These are phyloP conservation scores for Xylocampa areola DNA, from an alignment of 2,888 invertebrate genomes.

Conservation along the genomic window DNA sequence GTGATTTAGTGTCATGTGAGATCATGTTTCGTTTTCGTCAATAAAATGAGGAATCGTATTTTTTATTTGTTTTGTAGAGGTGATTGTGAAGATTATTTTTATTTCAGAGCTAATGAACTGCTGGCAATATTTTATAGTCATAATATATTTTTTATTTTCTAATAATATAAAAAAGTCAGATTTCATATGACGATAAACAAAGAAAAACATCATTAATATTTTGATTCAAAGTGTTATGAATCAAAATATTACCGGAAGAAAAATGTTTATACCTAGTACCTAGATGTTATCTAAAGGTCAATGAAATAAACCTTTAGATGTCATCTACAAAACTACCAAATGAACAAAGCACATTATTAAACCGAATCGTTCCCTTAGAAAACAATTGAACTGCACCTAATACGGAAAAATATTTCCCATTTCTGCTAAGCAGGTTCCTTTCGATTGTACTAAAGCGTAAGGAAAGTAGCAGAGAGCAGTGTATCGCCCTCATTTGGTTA, in stretches of 20 bases:
- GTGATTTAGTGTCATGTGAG: constrained; percentile 55
- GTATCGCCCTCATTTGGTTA: constrained; percentile 86
- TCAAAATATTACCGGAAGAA: too few relatives aligned
- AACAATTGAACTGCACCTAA: constrained; percentile 28
- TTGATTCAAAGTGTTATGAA: too few relatives aligned
- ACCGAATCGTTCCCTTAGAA: neutral
- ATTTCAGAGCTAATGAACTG: constrained; percentile 34
- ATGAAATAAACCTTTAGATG: neutral
- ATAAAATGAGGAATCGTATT: constrained; percentile 34
- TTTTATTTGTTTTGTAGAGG: constrained; percentile 20
- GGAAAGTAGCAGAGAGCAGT: constrained; percentile 40
- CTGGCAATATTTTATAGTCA: constrained; percentile 33
- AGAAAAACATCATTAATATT: constrained; percentile 8
- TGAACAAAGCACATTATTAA: neutral
- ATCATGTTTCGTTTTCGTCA: constrained; percentile 50
- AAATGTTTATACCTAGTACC: constrained; percentile 24
- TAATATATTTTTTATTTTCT: constrained; percentile 30
- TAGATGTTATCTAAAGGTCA: neutral
- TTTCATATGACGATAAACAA: constrained; percentile 3
- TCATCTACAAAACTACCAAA: constrained; percentile 1
- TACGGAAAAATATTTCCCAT: constrained; percentile 37
- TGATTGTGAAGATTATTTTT: constrained; percentile 37
- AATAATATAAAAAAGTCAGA: constrained; percentile 9
- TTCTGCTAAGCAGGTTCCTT: constrained; percentile 31
- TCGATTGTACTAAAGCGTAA: constrained; percentile 54